Conservation (phyloP, 2,113 vertebrate species). For the Porphyrio hochstetteri region DNA sequence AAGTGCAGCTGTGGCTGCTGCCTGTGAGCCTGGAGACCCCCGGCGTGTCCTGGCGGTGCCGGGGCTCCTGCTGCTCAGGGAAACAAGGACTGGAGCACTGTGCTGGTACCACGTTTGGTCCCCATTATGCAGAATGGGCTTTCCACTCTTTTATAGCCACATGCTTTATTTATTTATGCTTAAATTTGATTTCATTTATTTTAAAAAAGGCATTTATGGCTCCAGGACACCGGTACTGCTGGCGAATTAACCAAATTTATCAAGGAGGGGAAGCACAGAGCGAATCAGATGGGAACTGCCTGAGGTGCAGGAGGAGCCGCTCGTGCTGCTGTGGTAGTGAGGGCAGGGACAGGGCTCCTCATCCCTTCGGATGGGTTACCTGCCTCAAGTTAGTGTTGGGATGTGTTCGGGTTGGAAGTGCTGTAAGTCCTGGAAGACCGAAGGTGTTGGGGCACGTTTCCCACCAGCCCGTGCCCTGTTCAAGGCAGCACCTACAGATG, state of each 20-base stretch:
- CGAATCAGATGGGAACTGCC: not conserved
- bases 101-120: rapidly evolving
- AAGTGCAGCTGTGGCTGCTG: not conserved
- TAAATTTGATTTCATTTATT: not conserved
- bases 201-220: not conserved
- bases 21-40: not conserved
- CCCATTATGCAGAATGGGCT: not conserved
- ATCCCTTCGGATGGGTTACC: not conserved
- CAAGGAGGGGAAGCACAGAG: not conserved
- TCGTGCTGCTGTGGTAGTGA: rapidly evolving
- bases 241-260: not conserved
- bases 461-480: not conserved
- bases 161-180: not conserved
- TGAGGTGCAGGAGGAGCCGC: not conserved
- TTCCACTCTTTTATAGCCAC: not conserved
- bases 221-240: not conserved
- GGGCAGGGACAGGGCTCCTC: not conserved
- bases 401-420: not conserved
- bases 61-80: not conserved
- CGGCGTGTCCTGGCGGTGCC: not conserved
- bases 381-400: rapidly evolving
- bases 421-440: not conserved
- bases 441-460: not conserved
- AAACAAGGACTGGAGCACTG: not conserved
- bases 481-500: not conserved